Evolutionary conservation across 2,113 vertebrate species (phyloP).

Genomic region (Oophaga pumilio): DNA sequence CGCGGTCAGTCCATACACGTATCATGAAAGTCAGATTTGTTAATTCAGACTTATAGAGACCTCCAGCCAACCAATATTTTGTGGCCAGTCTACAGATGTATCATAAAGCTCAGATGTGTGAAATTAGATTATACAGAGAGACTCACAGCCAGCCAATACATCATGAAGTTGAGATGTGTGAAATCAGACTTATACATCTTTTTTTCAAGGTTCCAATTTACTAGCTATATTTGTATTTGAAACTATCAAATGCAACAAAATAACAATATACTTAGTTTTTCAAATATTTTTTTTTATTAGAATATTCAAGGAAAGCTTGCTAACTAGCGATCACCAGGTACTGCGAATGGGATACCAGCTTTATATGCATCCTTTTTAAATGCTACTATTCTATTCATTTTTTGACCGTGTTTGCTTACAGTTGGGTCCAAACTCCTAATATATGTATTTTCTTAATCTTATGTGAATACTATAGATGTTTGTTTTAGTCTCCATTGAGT

Average conservation of each 20-base stretch:
- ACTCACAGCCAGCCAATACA: too few species aligned
- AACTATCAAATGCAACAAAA: background rate
- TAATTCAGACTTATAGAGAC: too few species aligned
- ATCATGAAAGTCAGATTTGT: too few species aligned
- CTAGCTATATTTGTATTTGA: background rate
- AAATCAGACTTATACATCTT: background rate
- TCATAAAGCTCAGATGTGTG: too few species aligned
- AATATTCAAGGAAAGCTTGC: background rate
- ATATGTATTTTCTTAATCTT: constrained; percentile 42
- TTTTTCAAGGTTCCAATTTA: background rate
- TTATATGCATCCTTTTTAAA: background rate
- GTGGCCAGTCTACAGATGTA: too few species aligned
- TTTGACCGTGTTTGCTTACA: constrained; percentile 29
- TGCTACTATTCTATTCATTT: constrained; percentile 9
- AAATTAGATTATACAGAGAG: too few species aligned
- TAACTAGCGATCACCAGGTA: background rate
- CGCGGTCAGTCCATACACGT: too few species aligned
- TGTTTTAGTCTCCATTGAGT: constrained; percentile 36
- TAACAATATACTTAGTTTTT: background rate
- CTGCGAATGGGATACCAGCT: too few species aligned
- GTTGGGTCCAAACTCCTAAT: constrained; percentile 27
- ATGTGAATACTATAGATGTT: constrained; percentile 35
- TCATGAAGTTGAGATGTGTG: too few species aligned
- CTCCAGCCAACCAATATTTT: too few species aligned
- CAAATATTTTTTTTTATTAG: background rate